phyloP scores from a whole-genome alignment of 2,888 invertebrate genomes.

The Hirudinaria manillensis region DNA sequence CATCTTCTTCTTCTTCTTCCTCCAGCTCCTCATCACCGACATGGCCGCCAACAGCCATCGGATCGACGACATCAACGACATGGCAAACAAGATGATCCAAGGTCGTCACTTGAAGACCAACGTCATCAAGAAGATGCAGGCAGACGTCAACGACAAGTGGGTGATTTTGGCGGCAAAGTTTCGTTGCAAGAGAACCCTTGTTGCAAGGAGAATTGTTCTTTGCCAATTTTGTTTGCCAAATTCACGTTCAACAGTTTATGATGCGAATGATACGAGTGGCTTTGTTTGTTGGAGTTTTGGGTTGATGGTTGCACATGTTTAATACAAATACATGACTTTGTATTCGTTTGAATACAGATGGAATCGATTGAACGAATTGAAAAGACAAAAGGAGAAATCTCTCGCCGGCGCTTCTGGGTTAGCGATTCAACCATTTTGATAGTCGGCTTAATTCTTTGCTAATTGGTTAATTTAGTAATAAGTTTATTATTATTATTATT shows the following conservation, averaged over 20 bases:
- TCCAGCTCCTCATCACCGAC: conserved; percentile 83
- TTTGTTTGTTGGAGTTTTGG: too few species aligned
- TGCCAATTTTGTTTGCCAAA: not conserved
- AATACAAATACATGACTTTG: too few species aligned
- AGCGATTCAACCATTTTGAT: not conserved
- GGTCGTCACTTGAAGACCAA: conserved; percentile 81
- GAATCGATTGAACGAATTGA: conserved; percentile 77
- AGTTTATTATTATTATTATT: too few species aligned
- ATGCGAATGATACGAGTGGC: not conserved
- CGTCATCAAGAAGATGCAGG: conserved; percentile 69
- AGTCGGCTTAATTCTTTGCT: not conserved
- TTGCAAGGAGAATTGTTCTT: not conserved
- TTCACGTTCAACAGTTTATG: not conserved
- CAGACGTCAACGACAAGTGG: conserved; percentile 73
- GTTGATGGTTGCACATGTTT: too few species aligned
- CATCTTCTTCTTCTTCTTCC: not conserved
- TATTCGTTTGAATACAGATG: too few species aligned
- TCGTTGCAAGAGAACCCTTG: not conserved
- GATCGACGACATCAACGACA: conserved; percentile 78
- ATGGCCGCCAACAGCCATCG: conserved; percentile 86
- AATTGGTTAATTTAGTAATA: not conserved
- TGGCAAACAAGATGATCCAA: conserved; percentile 74
- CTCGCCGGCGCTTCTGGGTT: conserved; percentile 80
- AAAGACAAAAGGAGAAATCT: conserved; percentile 81
- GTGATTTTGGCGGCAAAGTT: too few species aligned